Evolutionary conservation across 2,888 invertebrate species (phyloP).

Genomic region (Epistrophella euchroma): DNA sequence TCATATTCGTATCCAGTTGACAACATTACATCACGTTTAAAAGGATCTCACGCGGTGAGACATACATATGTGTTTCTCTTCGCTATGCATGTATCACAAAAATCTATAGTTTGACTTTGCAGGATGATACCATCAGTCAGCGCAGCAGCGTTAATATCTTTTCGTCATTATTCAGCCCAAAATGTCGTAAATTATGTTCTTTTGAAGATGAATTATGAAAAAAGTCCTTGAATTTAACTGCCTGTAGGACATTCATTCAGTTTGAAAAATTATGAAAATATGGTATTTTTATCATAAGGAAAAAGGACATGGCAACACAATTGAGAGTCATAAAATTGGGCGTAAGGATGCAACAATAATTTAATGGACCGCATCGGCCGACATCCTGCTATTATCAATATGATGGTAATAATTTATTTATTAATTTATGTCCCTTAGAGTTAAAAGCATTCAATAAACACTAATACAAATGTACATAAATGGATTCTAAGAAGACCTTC

Average conservation of each 20-base stretch:
- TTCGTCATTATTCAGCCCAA: conserved; percentile 54
- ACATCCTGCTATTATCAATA: conserved; percentile 45
- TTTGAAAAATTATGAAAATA: conserved; percentile 67
- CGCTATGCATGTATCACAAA: conserved; percentile 1
- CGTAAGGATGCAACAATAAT: conserved; percentile 67
- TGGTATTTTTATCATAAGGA: conserved; percentile 35
- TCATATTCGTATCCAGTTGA: conserved; percentile 48
- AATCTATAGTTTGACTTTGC: conserved; percentile 30
- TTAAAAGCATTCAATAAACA: conserved; percentile 5
- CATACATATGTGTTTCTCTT: conserved; percentile 40
- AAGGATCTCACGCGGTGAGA: conserved; percentile 67
- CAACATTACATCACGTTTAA: conserved; percentile 65
- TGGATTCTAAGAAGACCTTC: conserved; percentile 13
- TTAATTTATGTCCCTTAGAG: conserved; percentile 25
- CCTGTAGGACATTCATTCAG: neutral
- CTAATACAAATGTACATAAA: neutral
- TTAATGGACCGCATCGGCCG: conserved; percentile 70
- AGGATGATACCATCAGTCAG: conserved; percentile 25
- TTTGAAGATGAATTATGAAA: conserved; percentile 61
- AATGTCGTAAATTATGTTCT: conserved; percentile 68
- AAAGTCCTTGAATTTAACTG: conserved; percentile 35
- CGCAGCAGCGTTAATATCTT: conserved; percentile 24
- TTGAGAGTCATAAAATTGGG: conserved; percentile 64
- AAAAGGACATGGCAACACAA: conserved; percentile 15
- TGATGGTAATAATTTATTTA: conserved; percentile 24